Evolutionary conservation across 2,888 invertebrate genomes (phyloP).

Genomic region (Lordiphosa fenestrarum): DNA sequence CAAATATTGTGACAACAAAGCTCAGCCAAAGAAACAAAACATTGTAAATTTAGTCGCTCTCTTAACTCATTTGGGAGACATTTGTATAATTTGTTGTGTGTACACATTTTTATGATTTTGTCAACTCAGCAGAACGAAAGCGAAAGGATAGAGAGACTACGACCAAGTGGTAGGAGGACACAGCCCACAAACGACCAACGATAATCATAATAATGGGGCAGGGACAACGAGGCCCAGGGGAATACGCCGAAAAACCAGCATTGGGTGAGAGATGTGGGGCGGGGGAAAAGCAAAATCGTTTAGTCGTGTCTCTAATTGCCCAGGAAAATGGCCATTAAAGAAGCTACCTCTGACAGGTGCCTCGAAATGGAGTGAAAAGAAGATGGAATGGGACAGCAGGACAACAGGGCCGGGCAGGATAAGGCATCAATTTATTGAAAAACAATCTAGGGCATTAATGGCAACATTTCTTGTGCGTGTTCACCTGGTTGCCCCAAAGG

Average conservation of each 20-base stretch:
- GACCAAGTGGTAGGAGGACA: conserved; percentile 16
- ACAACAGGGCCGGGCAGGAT: conserved; percentile 5
- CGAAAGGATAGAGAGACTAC: conserved; percentile 48
- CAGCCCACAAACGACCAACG: conserved; percentile 63
- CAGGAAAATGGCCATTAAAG: conserved; percentile 23
- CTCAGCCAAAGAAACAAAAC: conserved; percentile 11
- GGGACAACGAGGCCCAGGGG: conserved; percentile 63
- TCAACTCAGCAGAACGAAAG: conserved; percentile 61
- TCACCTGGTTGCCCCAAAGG: conserved; percentile 3
- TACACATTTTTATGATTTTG: conserved; percentile 69
- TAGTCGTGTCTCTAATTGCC: conserved; percentile 59
- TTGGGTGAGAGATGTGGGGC: conserved; percentile 4
- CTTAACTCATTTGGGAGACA: conserved; percentile 51
- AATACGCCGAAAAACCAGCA: conserved; percentile 20
- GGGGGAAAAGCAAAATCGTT: conserved; percentile 20
- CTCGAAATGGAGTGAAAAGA: conserved; percentile 14
- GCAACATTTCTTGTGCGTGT: not conserved
- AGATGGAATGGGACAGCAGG: not conserved
- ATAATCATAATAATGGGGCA: conserved; percentile 69
- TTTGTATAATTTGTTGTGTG: conserved; percentile 72
- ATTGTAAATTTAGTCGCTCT: conserved; percentile 51
- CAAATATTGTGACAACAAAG: conserved; percentile 48
- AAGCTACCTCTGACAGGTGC: conserved; percentile 41
- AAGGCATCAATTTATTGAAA: conserved; percentile 61
- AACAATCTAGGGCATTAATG: conserved; percentile 41